Evolutionary conservation across 2,113 vertebrate species (phyloP), one percentile per base, ranked within the genome.

Genomic region (Smithornis capensis): DNA sequence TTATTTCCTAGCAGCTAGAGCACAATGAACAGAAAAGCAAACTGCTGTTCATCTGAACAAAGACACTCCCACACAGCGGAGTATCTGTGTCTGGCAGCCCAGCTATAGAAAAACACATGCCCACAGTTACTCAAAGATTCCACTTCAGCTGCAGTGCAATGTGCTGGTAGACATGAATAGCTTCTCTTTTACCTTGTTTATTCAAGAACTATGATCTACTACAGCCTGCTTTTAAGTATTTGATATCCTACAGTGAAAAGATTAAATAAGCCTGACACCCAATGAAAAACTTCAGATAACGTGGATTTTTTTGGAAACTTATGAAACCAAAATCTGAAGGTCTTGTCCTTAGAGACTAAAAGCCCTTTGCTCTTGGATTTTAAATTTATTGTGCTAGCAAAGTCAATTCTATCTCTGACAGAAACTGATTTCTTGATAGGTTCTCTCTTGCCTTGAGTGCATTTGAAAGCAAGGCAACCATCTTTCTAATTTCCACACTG

Each of bases 121-220:
- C 56, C 93, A 96, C 85, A 57, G 71, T 74, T 90, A 69, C 83
- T 82, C 70, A 93, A 89, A 92, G 71, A 81, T 74, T 73, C 74
- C 88, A 74, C 94, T 90, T 77, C 87, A 92, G 82, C 88, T 18
- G 1, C 44, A 94, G 75, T 47, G 56, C 80, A 92, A 97, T n/a
- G 78, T 21, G 14, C 90, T 74, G 68, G 21, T 75, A 75, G 81
- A 77, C 57, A 87, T 70, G 65, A 93, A 89, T 28, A 91, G 89
- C 69, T 92, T 95, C 89, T 69, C 59, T 94, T 94, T 86, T 42
- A 95, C 77, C 86, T 87, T 97, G 87, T 90, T 95, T 79, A 87
- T 87, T 78, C 73, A 95, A 94, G 82, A 96, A 84, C 59, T 90
- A 77, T 64, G 68, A 95, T 75, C 85, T 21, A 90, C 80, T 57